phyloP scores from a whole-genome alignment of 2,888 invertebrate species.

The Exephanes ischioxanthus region DNA sequence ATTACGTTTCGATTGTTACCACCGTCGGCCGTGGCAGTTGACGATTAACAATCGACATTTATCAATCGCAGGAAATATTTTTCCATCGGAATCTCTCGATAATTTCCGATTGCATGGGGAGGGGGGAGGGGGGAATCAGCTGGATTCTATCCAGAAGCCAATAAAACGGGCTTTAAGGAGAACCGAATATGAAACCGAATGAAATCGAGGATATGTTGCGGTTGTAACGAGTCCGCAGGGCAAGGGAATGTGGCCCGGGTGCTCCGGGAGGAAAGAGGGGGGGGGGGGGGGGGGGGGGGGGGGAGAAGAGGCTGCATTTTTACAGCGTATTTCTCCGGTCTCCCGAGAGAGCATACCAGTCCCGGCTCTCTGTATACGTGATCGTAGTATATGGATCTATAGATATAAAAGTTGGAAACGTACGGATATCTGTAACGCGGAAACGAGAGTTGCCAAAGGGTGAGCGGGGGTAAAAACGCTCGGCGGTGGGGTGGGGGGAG shows the following conservation, averaged over 20 bases:
- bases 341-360: slow-evolving; percentile 25
- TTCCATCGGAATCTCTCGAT: slow-evolving; percentile 17
- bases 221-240: slow-evolving; percentile 44
- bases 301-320: slow-evolving; percentile 42
- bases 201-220: slow-evolving; percentile 48
- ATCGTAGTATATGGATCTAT: slow-evolving; percentile 23
- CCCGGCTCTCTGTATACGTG: slow-evolving; percentile 27
- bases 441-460: slow-evolving; percentile 33
- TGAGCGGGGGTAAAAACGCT: background rate
- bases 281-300: background rate
- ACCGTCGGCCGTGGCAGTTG: background rate
- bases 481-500: slow-evolving; percentile 14
- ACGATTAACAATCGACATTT: background rate
- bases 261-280: background rate
- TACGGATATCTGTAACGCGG: slow-evolving; percentile 22
- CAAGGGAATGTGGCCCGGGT: background rate
- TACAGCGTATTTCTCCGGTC: slow-evolving; percentile 33
- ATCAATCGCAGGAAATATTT: slow-evolving; percentile 2
- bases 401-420: slow-evolving; percentile 13
- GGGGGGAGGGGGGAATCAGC: background rate
- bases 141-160: slow-evolving; percentile 45
- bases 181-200: slow-evolving; percentile 47
- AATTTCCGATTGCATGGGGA: slow-evolving; percentile 24
- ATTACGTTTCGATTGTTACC: slow-evolving; percentile 3
- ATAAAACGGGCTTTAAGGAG: slow-evolving; percentile 42